These are phyloP conservation scores for Heterodera filipjevi DNA, from an alignment of 2,888 invertebrate genomes.

Conservation along the genomic window DNA sequence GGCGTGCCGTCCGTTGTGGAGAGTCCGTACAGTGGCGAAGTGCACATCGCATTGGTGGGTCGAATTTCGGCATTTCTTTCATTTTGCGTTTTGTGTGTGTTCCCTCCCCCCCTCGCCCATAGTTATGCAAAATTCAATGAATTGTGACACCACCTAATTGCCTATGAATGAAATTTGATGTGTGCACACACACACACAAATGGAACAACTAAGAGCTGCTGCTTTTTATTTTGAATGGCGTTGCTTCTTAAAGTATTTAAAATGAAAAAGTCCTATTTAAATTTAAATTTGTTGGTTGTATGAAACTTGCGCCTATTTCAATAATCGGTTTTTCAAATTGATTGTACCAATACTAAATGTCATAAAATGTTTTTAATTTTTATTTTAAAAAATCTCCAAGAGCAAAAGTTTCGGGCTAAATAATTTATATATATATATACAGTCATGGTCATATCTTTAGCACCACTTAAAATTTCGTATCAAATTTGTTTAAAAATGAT, in stretches of 20 bases:
- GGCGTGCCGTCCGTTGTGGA: slow-evolving; percentile 66
- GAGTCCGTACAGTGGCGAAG: slow-evolving; percentile 66
- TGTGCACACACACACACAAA: neutral
- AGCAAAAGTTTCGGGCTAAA: too few relatives aligned
- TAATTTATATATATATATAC: too few relatives aligned
- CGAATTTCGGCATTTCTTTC: neutral
- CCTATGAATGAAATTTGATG: neutral
- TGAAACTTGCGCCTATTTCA: too few relatives aligned
- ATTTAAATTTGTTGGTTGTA: too few relatives aligned
- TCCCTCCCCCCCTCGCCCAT: too few relatives aligned
- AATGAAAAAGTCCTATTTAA: neutral
- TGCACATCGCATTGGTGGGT: slow-evolving; percentile 63
- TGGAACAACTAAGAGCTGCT: neutral
- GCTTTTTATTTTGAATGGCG: neutral
- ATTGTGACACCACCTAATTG: neutral
- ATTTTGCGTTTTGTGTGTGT: neutral
- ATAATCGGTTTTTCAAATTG: too few relatives aligned
- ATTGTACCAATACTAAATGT: too few relatives aligned
- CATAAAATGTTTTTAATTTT: too few relatives aligned
- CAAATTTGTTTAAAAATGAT: too few relatives aligned
- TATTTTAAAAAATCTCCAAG: too few relatives aligned
- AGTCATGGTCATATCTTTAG: too few relatives aligned
- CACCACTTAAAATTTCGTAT: too few relatives aligned
- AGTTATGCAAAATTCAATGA: neutral
- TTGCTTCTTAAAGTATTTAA: neutral